phyloP scores from a whole-genome alignment of 1,140 invertebrate genomes.

The Papilio helenus region DNA sequence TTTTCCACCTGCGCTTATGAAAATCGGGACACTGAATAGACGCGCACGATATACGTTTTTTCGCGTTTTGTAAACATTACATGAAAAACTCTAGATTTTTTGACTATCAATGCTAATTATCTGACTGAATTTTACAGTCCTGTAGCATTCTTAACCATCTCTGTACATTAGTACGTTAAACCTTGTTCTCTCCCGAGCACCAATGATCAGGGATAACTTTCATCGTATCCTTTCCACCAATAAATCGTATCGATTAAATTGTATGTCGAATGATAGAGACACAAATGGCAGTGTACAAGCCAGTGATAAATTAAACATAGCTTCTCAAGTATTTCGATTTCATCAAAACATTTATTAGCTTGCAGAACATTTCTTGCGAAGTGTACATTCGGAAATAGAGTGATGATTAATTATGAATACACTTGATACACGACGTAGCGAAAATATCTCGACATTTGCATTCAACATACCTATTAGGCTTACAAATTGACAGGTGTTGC shows the following conservation, averaged over 20 bases:
- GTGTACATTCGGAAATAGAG: conserved; percentile 57
- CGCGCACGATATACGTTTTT: conserved; percentile 42
- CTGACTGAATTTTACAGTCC: too few species aligned
- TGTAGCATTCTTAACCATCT: too few species aligned
- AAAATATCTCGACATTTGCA: conserved; percentile 59
- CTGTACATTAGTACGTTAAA: too few species aligned
- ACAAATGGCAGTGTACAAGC: too few species aligned
- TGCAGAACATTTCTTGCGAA: conserved; percentile 33
- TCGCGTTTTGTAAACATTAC: background rate
- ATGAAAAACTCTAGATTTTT: background rate
- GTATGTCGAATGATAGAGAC: too few species aligned
- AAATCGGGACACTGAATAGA: conserved; percentile 52
- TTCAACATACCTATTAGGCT: conserved; percentile 34
- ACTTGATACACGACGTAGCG: conserved; percentile 37
- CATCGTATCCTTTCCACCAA: too few species aligned
- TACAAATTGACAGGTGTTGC: conserved; percentile 3
- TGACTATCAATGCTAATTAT: background rate
- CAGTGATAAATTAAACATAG: too few species aligned
- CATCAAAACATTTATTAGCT: background rate
- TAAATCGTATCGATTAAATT: too few species aligned
- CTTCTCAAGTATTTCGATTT: background rate
- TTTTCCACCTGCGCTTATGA: conserved; percentile 71
- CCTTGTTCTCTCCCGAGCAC: too few species aligned
- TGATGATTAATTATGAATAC: conserved; percentile 54
- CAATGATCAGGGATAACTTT: too few species aligned